Conservation (phyloP, 2,797 vertebrate genomes). For the Crocidura indochinensis region DNA sequence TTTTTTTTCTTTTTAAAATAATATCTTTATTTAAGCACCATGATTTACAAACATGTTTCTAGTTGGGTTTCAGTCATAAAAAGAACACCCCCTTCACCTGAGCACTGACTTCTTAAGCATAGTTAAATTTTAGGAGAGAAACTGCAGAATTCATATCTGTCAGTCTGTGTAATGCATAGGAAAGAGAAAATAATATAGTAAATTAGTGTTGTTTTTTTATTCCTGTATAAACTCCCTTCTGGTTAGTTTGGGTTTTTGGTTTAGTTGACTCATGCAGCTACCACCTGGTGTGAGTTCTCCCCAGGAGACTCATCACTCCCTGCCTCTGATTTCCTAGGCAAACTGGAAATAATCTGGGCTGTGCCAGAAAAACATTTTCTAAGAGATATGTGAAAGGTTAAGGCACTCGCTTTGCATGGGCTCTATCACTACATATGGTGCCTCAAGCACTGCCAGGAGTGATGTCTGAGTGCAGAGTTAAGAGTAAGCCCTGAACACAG, state of each 20-base stretch:
- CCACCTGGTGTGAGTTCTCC: neutral
- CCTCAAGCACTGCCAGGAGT: too few relatives aligned
- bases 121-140: neutral
- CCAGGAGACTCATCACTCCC: neutral
- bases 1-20: too few relatives aligned
- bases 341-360: neutral
- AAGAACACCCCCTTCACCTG: too few relatives aligned
- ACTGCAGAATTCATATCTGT: neutral
- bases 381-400: too few relatives aligned
- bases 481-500: too few relatives aligned
- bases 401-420: too few relatives aligned
- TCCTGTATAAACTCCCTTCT: neutral
- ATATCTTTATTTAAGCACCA: too few relatives aligned
- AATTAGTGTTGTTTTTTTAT: neutral
- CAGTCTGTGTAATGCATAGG: neutral
- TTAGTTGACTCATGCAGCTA: neutral
- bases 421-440: too few relatives aligned
- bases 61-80: too few relatives aligned
- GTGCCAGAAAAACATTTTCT: neutral
- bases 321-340: neutral
- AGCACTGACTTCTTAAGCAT: neutral
- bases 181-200: neutral
- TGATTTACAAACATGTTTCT: too few relatives aligned
- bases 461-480: too few relatives aligned
- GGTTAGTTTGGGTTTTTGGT: neutral